Evolutionary conservation across 2,797 vertebrate genomes (phyloP).

Genomic region (Morus bassanus): DNA sequence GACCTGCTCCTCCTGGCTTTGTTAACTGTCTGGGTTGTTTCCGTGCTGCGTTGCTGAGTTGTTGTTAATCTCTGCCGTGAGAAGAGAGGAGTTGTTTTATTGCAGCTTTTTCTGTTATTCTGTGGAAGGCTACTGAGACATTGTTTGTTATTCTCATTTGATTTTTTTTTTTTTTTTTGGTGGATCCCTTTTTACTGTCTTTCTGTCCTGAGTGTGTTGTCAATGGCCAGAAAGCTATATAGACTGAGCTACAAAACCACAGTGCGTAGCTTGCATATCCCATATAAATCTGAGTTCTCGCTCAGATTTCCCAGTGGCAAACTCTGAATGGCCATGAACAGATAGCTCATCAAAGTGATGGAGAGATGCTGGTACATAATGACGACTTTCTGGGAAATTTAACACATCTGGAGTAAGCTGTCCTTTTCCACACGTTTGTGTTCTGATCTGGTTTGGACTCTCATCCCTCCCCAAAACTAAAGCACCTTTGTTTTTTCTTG

Average conservation of each 20-base stretch:
- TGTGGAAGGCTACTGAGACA: not conserved
- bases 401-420: not conserved
- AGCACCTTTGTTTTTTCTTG: not conserved
- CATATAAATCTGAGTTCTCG: not conserved
- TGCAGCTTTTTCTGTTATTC: conserved; percentile 14
- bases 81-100: not conserved
- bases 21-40: conserved; percentile 1
- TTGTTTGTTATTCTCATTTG: not conserved
- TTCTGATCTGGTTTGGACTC: not conserved
- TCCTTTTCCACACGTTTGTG: not conserved
- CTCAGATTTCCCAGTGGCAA: not conserved
- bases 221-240: not conserved
- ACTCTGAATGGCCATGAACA: not conserved
- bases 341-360: not conserved
- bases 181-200: not conserved
- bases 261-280: not conserved
- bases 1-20: conserved; percentile 10
- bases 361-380: not conserved
- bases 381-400: not conserved
- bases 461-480: not conserved
- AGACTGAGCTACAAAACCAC: not conserved
- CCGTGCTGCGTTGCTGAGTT: not conserved
- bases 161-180: not conserved
- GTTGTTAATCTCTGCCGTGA: not conserved
- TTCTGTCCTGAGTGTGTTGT: conserved; percentile 16